Evolutionary conservation across 1,140 invertebrate species (phyloP), one percentile per base, ranked within the genome.

Genomic region (Bombus sylvicola): DNA sequence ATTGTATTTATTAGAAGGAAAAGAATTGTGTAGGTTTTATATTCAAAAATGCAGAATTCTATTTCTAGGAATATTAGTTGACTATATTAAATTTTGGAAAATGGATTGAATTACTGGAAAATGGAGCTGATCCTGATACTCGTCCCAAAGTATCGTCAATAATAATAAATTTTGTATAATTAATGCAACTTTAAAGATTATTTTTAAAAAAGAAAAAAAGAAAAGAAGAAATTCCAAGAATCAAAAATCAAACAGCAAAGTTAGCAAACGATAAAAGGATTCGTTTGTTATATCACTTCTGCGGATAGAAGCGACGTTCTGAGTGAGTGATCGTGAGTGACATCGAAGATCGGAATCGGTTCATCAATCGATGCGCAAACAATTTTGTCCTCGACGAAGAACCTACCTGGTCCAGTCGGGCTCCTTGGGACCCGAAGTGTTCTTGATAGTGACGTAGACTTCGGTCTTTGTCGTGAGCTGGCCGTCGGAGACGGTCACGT

Each of bases 401-500:
- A 85, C 59, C 85, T 90, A 95, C 94, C 92, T 92, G 71, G 91
- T 92, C 31, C 31, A 31, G 73, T 93, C 89, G 81, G 90, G 92
- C 73, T 87, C 87, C 87, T 90, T 90, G 43, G 93, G 90, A 59
- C 74, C 86, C 77, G 90, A 91, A 71, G 91, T 89, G 85, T 93
- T 94, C 89, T 91, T 93, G 87, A 97, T 97, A 82, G 96, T 96
- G 13, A 97, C 97, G 91, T 95, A 97, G 18, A 97, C 97, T 94
- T 97, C 97, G n/a, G 96, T 96, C 93, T 97, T 98, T 8, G 96
- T 96, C 34, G 96, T 96, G 13, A 97, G 93, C 59, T 96, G 94
- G 28, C 97, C 97, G 93, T 97, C 97, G 18, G 96, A 96, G 10
- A 97, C 97, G 22, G 97, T 97, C 66, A 98, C 97, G 92, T 97